Conservation (phyloP, 2,113 vertebrate genomes). For the Paramisgurnus dabryanus region DNA sequence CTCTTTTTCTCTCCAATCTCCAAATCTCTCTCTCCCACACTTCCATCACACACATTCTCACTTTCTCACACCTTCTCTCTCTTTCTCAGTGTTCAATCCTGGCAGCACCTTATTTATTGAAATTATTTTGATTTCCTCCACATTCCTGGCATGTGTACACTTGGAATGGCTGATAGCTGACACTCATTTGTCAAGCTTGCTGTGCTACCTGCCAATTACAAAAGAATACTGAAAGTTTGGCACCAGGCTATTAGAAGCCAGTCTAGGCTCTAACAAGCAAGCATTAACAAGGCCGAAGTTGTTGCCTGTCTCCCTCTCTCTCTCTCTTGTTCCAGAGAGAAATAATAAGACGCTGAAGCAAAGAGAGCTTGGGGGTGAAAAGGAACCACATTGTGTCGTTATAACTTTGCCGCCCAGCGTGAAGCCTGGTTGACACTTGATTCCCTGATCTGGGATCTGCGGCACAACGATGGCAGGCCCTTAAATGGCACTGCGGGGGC, state of each 20-base stretch:
- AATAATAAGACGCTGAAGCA: conserved; percentile 56
- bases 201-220: conserved; percentile 75
- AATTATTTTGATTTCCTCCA: conserved; percentile 76
- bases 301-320: conserved; percentile 44
- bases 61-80: not conserved
- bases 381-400: conserved; percentile 51
- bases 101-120: conserved; percentile 77
- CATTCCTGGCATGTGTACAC: conserved; percentile 64
- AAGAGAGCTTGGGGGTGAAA: conserved; percentile 42
- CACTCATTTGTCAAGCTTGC: conserved; percentile 76
- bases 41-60: not conserved
- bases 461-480: conserved; percentile 23
- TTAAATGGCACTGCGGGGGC: conserved; percentile 51
- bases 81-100: conserved; percentile 58
- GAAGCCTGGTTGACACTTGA: conserved; percentile 51
- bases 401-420: conserved; percentile 50
- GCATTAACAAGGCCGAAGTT: conserved; percentile 63
- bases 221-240: conserved; percentile 67
- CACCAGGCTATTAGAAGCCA: conserved; percentile 68
- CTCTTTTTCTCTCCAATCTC: not conserved
- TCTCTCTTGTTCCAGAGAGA: conserved; percentile 45
- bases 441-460: conserved; percentile 52
- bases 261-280: conserved; percentile 65
- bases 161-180: conserved; percentile 71
- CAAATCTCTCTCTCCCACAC: conserved; percentile 12